Conservation (phyloP, 2,888 invertebrate species). For the Cepaea hortensis region DNA sequence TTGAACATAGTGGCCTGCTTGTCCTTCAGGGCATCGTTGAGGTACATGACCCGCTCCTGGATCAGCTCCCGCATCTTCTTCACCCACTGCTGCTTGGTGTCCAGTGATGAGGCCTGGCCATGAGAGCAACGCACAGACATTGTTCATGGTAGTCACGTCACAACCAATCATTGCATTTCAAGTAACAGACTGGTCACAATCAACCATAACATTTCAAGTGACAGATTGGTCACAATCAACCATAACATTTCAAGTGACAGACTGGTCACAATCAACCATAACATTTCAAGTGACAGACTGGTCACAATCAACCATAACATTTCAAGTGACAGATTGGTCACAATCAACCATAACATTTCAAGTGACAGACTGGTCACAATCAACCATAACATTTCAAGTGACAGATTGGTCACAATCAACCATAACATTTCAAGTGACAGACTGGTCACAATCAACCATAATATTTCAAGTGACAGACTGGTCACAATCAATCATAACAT, state of each 20-base stretch:
- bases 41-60: constrained; percentile 75
- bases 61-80: constrained; percentile 95
- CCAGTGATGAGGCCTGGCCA: constrained; percentile 88
- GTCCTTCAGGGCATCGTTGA: constrained; percentile 80
- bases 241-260: background rate
- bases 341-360: background rate
- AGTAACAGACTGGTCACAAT: background rate
- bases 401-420: background rate
- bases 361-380: background rate
- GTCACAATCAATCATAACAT: too few relatives aligned
- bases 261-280: background rate
- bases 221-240: background rate
- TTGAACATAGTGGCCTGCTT: constrained; percentile 69
- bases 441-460: background rate
- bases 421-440: background rate
- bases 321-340: background rate
- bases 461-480: background rate
- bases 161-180: too few relatives aligned
- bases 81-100: constrained; percentile 96
- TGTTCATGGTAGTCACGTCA: too few relatives aligned
- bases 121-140: background rate
- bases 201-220: background rate
- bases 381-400: too few relatives aligned
- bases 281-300: background rate
- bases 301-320: background rate